Percentiles rank a stretch among this genome's conserved stretches.
Conservation (phyloP, 2,797 vertebrate species). For the Acanthurus lineatus region DNA sequence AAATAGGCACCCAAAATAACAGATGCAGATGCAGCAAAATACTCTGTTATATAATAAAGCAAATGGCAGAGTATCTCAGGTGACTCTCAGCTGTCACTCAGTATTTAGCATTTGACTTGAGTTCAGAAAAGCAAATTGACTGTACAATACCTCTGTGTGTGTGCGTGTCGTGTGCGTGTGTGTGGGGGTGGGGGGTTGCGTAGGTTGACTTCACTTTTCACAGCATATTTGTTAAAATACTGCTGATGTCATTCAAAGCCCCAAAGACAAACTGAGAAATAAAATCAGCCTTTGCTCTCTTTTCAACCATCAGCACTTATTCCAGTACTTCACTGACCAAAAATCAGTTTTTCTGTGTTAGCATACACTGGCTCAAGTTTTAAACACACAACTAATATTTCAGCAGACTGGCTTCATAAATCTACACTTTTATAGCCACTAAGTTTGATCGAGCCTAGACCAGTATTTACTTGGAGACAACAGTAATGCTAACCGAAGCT, state of each 20-base stretch:
- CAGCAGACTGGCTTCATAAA: background rate
- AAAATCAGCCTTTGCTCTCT: background rate
- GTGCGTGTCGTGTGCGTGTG: background rate
- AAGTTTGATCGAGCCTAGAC: background rate
- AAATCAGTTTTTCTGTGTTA: slow-evolving; percentile 2
- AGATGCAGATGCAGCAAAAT: slow-evolving; percentile 27
- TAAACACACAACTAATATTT: background rate
- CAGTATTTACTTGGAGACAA: background rate
- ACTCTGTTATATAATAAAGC: slow-evolving; percentile 4
- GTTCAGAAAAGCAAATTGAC: background rate
- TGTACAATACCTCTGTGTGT: background rate
- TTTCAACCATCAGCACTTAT: slow-evolving; percentile 41
- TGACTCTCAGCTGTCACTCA: slow-evolving; percentile 41
- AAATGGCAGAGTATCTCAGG: background rate
- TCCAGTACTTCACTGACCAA: slow-evolving; percentile 22
- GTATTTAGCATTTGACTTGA: slow-evolving; percentile 8
- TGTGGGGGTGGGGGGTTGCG: too few relatives aligned
- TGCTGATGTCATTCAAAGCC: slow-evolving; percentile 26
- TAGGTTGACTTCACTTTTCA: slow-evolving; percentile 8
- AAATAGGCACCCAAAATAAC: slow-evolving; percentile 15
- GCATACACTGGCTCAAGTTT: slow-evolving; percentile 19
- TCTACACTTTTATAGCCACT: background rate
- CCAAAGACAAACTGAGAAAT: slow-evolving; percentile 24
- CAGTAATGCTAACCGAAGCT: background rate
- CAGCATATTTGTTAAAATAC: slow-evolving; percentile 27